These are phyloP conservation scores for Pediacus dermestoides DNA, from an alignment of 2,888 invertebrate species.

Conservation along the genomic window DNA sequence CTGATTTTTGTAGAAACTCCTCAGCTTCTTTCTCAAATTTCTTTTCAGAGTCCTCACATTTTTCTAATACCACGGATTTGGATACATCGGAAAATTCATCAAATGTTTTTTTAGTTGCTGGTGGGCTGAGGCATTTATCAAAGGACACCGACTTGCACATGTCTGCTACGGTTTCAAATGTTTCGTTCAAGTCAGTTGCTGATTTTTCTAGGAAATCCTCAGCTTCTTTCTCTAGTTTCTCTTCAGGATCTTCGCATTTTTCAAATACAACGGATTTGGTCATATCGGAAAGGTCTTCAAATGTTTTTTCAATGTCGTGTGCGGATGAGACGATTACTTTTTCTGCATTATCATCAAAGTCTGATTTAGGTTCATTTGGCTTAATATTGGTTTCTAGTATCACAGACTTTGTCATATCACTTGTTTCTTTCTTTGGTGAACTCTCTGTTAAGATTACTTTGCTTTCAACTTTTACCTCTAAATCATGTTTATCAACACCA, in stretches of 20 bases:
- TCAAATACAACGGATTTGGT: conserved; percentile 22
- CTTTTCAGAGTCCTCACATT: neutral
- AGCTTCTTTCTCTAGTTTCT: conserved; percentile 3
- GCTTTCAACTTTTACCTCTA: neutral
- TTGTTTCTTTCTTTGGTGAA: too few relatives aligned
- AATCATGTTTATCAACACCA: neutral
- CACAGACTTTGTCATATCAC: too few relatives aligned
- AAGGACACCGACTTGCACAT: conserved; percentile 11
- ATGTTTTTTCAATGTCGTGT: conserved; percentile 17
- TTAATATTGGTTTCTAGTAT: too few relatives aligned
- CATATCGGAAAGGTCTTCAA: conserved; percentile 25
- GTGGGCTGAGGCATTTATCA: conserved; percentile 14
- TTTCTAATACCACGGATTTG: neutral
- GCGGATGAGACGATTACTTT: too few relatives aligned
- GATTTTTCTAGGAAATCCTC: conserved; percentile 13
- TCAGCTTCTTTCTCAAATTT: conserved; percentile 3
- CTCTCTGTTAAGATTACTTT: too few relatives aligned
- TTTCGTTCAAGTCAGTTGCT: conserved; percentile 12
- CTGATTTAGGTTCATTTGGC: too few relatives aligned
- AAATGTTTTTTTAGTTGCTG: too few relatives aligned
- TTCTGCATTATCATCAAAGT: too few relatives aligned
- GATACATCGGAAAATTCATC: too few relatives aligned
- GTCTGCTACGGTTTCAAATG: conserved; percentile 9
- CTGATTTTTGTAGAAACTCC: conserved; percentile 10
- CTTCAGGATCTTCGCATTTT: conserved; percentile 17